phyloP scores from a whole-genome alignment of 2,888 invertebrate species.

The Folsomia manolachei region DNA sequence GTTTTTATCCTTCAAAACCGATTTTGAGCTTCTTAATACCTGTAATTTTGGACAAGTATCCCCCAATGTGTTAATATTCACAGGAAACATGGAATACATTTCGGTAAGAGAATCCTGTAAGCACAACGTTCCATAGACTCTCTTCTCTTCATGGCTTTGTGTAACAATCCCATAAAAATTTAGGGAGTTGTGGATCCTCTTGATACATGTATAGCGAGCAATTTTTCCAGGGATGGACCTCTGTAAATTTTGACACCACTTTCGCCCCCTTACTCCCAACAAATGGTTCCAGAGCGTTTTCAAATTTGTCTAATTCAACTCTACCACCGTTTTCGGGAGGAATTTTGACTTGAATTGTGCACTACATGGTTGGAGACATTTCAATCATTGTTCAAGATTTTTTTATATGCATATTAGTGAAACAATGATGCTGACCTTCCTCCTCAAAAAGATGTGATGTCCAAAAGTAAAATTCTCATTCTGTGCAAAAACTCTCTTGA shows the following conservation, averaged over 20 bases:
- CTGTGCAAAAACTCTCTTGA: slow-evolving; percentile 28
- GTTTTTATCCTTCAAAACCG: not conserved
- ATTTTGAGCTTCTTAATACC: not conserved
- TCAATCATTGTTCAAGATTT: too few species aligned
- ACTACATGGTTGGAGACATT: not conserved
- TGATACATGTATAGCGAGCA: slow-evolving; percentile 20
- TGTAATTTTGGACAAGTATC: slow-evolving; percentile 25
- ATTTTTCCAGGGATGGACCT: slow-evolving; percentile 38
- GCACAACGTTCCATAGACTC: slow-evolving; percentile 37
- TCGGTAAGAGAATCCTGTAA: slow-evolving; percentile 27
- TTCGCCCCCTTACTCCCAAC: slow-evolving; percentile 32
- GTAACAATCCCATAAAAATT: slow-evolving; percentile 30
- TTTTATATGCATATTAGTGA: not conserved
- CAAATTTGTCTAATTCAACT: slow-evolving; percentile 13
- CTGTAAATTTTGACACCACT: slow-evolving; percentile 28
- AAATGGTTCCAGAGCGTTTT: slow-evolving; percentile 25
- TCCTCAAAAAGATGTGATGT: slow-evolving; percentile 40
- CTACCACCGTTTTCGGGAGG: slow-evolving; percentile 17
- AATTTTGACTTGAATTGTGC: slow-evolving; percentile 25
- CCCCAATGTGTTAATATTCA: slow-evolving; percentile 38
- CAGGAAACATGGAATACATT: slow-evolving; percentile 39
- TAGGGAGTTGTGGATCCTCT: not conserved
- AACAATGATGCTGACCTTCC: slow-evolving; percentile 15
- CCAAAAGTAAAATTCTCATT: slow-evolving; percentile 32
- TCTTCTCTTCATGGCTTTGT: slow-evolving; percentile 34